Percentiles rank a stretch among this genome's conserved stretches.
Evolutionary conservation across 1,140 invertebrate species (phyloP).

Genomic region (Drosophila malerkotliana): DNA sequence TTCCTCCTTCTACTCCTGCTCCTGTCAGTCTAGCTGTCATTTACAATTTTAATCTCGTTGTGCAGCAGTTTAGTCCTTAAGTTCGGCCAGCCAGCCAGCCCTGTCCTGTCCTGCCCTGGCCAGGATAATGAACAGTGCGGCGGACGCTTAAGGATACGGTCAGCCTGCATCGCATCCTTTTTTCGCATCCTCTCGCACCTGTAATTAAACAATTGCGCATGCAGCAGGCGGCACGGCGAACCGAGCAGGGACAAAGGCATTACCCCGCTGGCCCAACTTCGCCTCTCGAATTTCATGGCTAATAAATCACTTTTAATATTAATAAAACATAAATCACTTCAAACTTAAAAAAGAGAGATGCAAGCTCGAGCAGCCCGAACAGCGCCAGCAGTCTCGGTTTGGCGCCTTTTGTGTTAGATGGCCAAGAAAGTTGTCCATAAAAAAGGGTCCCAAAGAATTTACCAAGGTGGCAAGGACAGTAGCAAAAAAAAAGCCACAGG

Average conservation of each 20-base stretch:
- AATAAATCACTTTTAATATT: slow-evolving; percentile 83
- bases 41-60: slow-evolving; percentile 81
- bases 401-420: slow-evolving; percentile 47
- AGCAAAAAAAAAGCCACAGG: not conserved
- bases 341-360: slow-evolving; percentile 63
- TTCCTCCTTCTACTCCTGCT: slow-evolving; percentile 14
- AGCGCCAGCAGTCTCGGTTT: slow-evolving; percentile 37
- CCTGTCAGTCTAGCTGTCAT: slow-evolving; percentile 73
- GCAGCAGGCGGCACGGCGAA: slow-evolving; percentile 24
- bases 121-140: slow-evolving; percentile 62
- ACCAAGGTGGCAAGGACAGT: slow-evolving; percentile 3
- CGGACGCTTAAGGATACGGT: slow-evolving; percentile 15
- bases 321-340: slow-evolving; percentile 78
- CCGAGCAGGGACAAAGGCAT: slow-evolving; percentile 19
- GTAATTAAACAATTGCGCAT: slow-evolving; percentile 72
- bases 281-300: slow-evolving; percentile 68
- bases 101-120: not conserved
- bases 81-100: slow-evolving; percentile 24
- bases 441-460: slow-evolving; percentile 11
- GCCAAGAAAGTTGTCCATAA: slow-evolving; percentile 16
- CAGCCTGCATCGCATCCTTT: slow-evolving; percentile 27
- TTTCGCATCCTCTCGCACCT: not conserved
- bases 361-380: not conserved
- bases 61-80: slow-evolving; percentile 79
- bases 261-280: slow-evolving; percentile 27